Conservation (phyloP, 2,888 invertebrate genomes). For the Cordilura impudica region DNA sequence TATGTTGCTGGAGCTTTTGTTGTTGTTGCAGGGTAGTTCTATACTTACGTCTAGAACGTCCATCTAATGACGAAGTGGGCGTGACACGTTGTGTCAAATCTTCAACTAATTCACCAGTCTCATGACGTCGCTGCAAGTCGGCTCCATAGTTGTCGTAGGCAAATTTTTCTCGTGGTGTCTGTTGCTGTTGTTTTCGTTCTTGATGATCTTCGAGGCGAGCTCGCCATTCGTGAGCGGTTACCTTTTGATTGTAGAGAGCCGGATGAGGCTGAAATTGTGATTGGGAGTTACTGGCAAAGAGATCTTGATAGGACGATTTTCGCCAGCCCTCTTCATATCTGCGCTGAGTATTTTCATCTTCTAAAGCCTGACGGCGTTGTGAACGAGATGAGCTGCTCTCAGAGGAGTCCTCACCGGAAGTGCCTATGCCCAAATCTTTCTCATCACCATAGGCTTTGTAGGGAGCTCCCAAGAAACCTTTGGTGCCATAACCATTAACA, state of each 20-base stretch:
- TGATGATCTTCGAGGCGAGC: slow-evolving; percentile 70
- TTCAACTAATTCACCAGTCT: slow-evolving; percentile 68
- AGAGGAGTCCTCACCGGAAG: slow-evolving; percentile 90
- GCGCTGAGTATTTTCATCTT: slow-evolving; percentile 81
- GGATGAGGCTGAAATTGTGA: slow-evolving; percentile 81
- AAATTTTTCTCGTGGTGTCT: slow-evolving; percentile 49
- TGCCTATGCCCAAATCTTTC: slow-evolving; percentile 89
- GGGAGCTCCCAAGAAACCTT: slow-evolving; percentile 80
- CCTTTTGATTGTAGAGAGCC: slow-evolving; percentile 82
- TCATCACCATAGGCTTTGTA: slow-evolving; percentile 83
- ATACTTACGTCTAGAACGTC: slow-evolving; percentile 70
- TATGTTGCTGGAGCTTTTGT: not conserved
- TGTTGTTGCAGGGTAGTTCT: slow-evolving; percentile 48
- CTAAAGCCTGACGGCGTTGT: slow-evolving; percentile 81
- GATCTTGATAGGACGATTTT: slow-evolving; percentile 80
- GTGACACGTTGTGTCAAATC: slow-evolving; percentile 62
- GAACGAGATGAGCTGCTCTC: slow-evolving; percentile 88
- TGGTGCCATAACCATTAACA: slow-evolving; percentile 66
- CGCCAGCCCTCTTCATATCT: slow-evolving; percentile 86
- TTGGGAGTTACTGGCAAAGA: slow-evolving; percentile 78
- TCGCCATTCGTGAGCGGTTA: slow-evolving; percentile 73
- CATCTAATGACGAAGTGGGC: slow-evolving; percentile 72
- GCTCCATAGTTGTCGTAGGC: slow-evolving; percentile 68
- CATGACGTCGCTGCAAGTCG: slow-evolving; percentile 68
- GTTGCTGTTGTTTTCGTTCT: slow-evolving; percentile 60